phyloP scores from a whole-genome alignment of 2,888 invertebrate genomes.

The Dorcus hopei region DNA sequence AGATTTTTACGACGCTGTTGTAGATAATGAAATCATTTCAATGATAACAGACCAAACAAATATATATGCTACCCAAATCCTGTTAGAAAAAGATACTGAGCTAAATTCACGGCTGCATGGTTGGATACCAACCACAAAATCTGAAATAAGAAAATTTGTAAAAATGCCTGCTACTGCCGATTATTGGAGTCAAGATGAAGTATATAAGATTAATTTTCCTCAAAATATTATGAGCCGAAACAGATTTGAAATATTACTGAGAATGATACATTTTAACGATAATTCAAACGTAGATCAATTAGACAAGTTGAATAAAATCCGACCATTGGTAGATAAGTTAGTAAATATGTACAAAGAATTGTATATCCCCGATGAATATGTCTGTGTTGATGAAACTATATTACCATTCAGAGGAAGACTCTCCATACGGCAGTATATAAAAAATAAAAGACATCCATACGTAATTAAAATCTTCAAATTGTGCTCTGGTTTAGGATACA shows the following conservation, averaged over 20 bases:
- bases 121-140: too few relatives aligned
- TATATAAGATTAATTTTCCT: too few relatives aligned
- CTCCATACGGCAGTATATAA: slow-evolving; percentile 26
- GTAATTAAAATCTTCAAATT: slow-evolving; percentile 26
- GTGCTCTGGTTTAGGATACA: slow-evolving; percentile 11
- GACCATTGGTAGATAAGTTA: slow-evolving; percentile 22
- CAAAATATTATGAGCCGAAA: neutral
- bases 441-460: slow-evolving; percentile 26
- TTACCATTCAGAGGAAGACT: slow-evolving; percentile 23
- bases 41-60: too few relatives aligned
- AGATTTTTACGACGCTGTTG: too few relatives aligned
- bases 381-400: slow-evolving; percentile 25
- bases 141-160: too few relatives aligned
- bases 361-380: slow-evolving; percentile 14
- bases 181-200: too few relatives aligned
- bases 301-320: slow-evolving; percentile 24
- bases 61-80: too few relatives aligned
- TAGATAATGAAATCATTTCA: too few relatives aligned
- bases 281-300: neutral
- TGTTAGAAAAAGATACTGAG: too few relatives aligned
- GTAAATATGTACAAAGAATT: neutral
- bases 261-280: neutral
- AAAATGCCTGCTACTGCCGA: too few relatives aligned
- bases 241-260: slow-evolving; percentile 1
- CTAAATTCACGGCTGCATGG: too few relatives aligned